A percentile compares a stretch with the other conserved stretches of the same genome.
Conservation (phyloP, 2,888 invertebrate species). For the Meandrusa payeni region DNA sequence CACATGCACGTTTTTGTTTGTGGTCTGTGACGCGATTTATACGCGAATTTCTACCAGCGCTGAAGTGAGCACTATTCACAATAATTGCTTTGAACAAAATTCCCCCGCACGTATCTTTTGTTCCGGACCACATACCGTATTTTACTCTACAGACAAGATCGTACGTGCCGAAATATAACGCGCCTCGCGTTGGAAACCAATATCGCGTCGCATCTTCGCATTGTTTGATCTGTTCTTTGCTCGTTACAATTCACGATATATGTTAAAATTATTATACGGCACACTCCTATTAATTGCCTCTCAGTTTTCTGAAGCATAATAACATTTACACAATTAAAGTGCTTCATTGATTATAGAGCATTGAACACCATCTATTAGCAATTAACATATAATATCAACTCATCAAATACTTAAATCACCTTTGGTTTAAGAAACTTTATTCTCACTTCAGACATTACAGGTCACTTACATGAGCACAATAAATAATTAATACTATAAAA, state of each 20-base stretch:
- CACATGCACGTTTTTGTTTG: conserved; percentile 81
- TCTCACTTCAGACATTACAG: too few species aligned
- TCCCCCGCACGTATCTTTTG: conserved; percentile 61
- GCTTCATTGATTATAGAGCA: not conserved
- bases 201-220: conserved; percentile 23
- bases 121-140: conserved; percentile 41
- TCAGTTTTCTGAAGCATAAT: conserved; percentile 5
- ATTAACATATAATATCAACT: too few species aligned
- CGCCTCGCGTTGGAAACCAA: conserved; percentile 12
- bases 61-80: conserved; percentile 78
- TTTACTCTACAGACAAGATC: conserved; percentile 33
- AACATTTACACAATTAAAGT: conserved; percentile 17
- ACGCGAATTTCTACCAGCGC: conserved; percentile 76
- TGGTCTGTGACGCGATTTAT: conserved; percentile 81
- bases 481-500: too few species aligned
- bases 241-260: conserved; percentile 3
- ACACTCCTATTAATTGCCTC: conserved; percentile 2
- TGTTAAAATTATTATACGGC: conserved; percentile 5
- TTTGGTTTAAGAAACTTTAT: too few species aligned
- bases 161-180: conserved; percentile 26
- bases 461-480: too few species aligned
- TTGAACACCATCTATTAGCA: too few species aligned
- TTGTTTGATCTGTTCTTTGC: conserved; percentile 39
- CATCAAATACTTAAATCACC: too few species aligned
- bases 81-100: conserved; percentile 78